Evolutionary conservation across 2,888 invertebrate species (phyloP), one percentile per base, ranked within the genome.

Genomic region (Melipona beecheii): DNA sequence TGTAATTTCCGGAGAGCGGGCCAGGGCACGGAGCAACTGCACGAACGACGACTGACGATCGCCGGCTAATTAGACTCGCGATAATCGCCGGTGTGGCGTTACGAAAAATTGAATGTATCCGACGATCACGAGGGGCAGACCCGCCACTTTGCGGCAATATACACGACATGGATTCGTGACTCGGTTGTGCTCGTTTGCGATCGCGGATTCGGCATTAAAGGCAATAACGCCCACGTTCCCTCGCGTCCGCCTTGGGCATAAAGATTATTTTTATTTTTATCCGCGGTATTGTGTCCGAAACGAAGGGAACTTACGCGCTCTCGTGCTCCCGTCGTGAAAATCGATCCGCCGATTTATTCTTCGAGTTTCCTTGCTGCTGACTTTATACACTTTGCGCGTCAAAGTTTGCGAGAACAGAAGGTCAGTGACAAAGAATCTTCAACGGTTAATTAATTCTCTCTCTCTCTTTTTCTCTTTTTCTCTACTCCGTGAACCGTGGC

Each of bases 71-170:
- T 83, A 86, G 83, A 79, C 50, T 66, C 64, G 60, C 68, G 81
- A 79, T 86, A 83, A 81, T 87, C 81, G 58, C 13, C 60, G 69
- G 73, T 74, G 58, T 73, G 84, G 83, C 75, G 78, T 76, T 74
- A 83, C 83, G 76, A 80, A 69, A 87, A 86, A 87, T 87, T 81
- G 68, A 79, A 86, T 76, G 78, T 69, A 52, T 77, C 68, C 64
- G 52, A 50, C 50, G 69, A 64, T 84, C 70, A 75, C 60, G 58
- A 54, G 54, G 21, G 54, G 19, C 65, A 52, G 75, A 83, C 66
- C 79, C 79, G 69, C 74, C 83, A 87, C 75, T 86, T 87, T 87
- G 68, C 58, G 21, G 84, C 75, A 78, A 86, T 89, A 87, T 88
- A 81, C 71, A 81, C 71, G 78, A 87, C 73, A 69, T 83, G 74